Base-by-base conservation (phyloP, 1,140 invertebrate species). In the Lasioglossum albipes region DNA sequence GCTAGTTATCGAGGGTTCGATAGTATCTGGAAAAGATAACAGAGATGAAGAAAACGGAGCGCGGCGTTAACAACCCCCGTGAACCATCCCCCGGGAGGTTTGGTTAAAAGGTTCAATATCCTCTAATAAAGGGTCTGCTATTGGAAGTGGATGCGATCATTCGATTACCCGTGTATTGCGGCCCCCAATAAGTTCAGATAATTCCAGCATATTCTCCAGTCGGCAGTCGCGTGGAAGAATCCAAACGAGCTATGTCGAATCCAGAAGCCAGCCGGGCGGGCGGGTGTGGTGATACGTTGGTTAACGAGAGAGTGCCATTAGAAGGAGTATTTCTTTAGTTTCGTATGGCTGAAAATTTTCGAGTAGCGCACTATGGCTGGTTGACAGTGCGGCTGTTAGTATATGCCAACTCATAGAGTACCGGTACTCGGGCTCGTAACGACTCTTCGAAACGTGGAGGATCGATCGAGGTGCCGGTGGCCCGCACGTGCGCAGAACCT, bases 401-500 rank as follows among this genome's bases (percentile, higher is more conserved):
- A 85, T 54, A 54, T 54, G 52, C 59, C 75, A 81, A 81, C 77
- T 62, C 59, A 73, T 84, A 79, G 79, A 82, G 79, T 81, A 81
- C 82, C 85, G 76, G 76, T 66, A 78, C 82, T 81, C 83, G 5
- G 22, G 75, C 70, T 84, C 78, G 66, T 82, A 82, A 88, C 78
- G 79, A 85, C 87, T 85, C 86, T 79, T 82, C 75, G 80, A 70
- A 83, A 85, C 85, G 80, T 83, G 68, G 84, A 85, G 85, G 76
- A 83, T 86, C 84, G 81, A 86, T 86, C 84, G 84, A 86, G 81
- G 84, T 85, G 70, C 62, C 59, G 36, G 67, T 69, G 79, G 79
- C 75, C 74, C 83, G 81, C 85, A 79, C 81, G 76, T 86, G 84
- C 85, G 80, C 85, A 86, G 64, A 79, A 80, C 81, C 59, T 36